These are phyloP conservation scores for Phrynocephalus vlangalii DNA, from an alignment of 2,797 vertebrate species.

Conservation along the genomic window DNA sequence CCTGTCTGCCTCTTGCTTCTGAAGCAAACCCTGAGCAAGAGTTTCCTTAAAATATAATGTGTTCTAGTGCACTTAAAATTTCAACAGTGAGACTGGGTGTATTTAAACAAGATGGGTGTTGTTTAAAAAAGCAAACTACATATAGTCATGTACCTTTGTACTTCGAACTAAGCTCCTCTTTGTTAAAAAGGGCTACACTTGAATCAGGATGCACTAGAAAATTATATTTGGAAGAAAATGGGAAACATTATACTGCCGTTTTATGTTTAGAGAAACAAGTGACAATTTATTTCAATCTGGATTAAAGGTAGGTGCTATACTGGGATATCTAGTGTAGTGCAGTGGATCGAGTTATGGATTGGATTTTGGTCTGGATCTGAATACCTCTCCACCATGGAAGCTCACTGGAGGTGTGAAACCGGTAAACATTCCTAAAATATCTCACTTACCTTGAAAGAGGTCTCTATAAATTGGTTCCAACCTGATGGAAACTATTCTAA, in stretches of 20 bases:
- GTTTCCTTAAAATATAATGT: background rate
- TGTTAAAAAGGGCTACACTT: background rate
- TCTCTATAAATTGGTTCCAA: background rate
- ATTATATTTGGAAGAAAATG: too few species aligned
- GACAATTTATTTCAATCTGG: too few species aligned
- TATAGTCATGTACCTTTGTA: background rate
- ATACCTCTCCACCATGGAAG: too few species aligned
- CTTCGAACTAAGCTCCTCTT: background rate
- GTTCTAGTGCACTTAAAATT: background rate
- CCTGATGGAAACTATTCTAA: background rate
- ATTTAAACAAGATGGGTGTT: background rate
- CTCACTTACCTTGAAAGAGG: too few species aligned
- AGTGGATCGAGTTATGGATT: too few species aligned
- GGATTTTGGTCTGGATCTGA: too few species aligned
- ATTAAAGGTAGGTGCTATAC: too few species aligned
- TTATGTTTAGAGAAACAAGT: background rate
- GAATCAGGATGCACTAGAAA: background rate
- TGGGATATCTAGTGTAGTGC: background rate
- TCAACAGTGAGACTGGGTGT: background rate
- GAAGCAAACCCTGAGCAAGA: background rate
- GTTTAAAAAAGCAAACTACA: background rate
- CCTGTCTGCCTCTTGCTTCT: background rate
- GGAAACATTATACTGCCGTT: background rate
- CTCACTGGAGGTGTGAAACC: too few species aligned
- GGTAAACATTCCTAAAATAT: too few species aligned